Evolutionary conservation across 2,797 vertebrate genomes (phyloP).

Genomic region (Ispidina picta): DNA sequence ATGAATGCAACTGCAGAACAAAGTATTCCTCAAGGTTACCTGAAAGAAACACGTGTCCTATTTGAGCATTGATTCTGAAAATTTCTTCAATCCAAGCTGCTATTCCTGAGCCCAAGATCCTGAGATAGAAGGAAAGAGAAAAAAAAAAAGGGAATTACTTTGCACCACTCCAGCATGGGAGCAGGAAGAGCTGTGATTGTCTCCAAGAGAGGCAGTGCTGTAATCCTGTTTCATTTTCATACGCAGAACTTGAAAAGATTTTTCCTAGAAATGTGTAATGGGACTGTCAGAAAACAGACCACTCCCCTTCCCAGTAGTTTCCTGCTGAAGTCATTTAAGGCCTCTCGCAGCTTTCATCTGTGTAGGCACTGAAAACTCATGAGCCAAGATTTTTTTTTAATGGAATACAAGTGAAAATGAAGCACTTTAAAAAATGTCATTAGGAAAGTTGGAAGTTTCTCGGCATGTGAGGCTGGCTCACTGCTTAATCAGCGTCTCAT

Average conservation of each 20-base stretch:
- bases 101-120: not conserved
- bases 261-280: constrained; percentile 58
- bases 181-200: constrained; percentile 8
- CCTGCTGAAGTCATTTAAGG: constrained; percentile 69
- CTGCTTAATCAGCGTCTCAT: constrained; percentile 10
- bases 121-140: not conserved
- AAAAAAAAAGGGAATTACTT: not conserved
- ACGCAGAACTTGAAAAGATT: constrained; percentile 51
- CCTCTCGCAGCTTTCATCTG: constrained; percentile 62
- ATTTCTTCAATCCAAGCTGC: not conserved
- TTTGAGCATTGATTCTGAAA: not conserved
- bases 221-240: constrained; percentile 52
- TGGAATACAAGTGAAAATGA: constrained; percentile 22
- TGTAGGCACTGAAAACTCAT: not conserved
- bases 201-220: constrained; percentile 42
- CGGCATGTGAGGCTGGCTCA: not conserved
- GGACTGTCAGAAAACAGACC: constrained; percentile 68
- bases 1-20: not conserved
- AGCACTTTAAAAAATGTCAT: not conserved
- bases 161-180: not conserved
- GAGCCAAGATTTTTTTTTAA: constrained; percentile 47
- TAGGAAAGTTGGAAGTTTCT: constrained; percentile 34
- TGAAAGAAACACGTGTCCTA: not conserved
- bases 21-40: not conserved
- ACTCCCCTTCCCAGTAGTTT: constrained; percentile 66